Percentiles rank a stretch among this genome's conserved stretches.
Conservation (phyloP, 2,113 vertebrate genomes). For the Elephas maximus region DNA sequence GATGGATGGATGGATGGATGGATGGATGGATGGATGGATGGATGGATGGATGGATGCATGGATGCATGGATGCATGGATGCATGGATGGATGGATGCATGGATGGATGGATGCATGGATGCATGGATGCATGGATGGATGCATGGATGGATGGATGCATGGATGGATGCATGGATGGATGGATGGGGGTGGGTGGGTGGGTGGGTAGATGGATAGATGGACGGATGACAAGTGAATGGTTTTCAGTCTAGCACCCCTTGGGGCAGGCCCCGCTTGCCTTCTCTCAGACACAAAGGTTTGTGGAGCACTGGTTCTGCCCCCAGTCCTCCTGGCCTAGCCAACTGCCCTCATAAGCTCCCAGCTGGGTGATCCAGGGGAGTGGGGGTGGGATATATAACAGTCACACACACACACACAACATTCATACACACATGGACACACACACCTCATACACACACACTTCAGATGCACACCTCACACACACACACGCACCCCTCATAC, state of each 20-base stretch:
- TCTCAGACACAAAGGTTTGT: neutral
- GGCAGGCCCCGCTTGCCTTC: neutral
- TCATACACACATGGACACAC: neutral
- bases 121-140: neutral
- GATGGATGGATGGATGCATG: neutral
- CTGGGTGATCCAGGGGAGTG: neutral
- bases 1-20: neutral
- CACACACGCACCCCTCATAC: neutral
- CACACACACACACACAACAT: neutral
- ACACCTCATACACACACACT: neutral
- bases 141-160: neutral
- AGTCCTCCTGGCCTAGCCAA: neutral
- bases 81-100: neutral
- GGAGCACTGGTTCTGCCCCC: neutral
- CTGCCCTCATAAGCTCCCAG: neutral
- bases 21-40: neutral
- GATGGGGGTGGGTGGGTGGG: fast-evolving
- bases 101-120: neutral
- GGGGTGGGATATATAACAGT: neutral
- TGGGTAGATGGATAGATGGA: neutral
- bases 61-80: neutral
- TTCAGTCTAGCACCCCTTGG: no score
- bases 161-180: neutral
- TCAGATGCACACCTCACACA: no score
- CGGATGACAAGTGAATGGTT: no score